Conservation (phyloP, 2,888 invertebrate species). For the Chymomyza amoena region DNA sequence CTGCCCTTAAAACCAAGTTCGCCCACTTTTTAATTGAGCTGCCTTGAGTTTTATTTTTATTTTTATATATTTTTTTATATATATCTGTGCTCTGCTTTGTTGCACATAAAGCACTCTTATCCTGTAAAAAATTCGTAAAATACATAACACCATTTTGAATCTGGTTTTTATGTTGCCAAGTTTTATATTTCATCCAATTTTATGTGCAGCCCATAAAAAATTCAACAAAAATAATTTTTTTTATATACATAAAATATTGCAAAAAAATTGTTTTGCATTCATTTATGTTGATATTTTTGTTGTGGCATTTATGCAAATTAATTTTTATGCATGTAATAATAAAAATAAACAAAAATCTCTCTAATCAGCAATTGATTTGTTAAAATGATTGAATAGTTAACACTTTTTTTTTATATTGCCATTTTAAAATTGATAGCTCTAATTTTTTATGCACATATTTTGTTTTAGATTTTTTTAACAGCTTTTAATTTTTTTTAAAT, state of each 20-base stretch:
- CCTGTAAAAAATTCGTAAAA: neutral
- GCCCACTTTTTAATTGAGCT: slow-evolving; percentile 58
- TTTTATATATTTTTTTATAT: neutral
- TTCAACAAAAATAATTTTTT: neutral
- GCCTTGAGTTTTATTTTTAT: neutral
- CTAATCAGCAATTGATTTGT: neutral
- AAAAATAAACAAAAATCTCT: neutral
- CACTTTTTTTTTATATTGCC: neutral
- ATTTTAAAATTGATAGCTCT: neutral
- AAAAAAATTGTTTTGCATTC: neutral
- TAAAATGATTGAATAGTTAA: neutral
- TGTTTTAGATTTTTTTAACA: neutral
- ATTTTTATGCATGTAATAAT: neutral
- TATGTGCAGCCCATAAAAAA: neutral
- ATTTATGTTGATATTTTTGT: neutral
- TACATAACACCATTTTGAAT: neutral
- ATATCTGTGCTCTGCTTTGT: neutral
- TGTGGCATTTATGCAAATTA: slow-evolving; percentile 4
- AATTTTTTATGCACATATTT: neutral
- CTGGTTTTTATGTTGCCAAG: neutral
- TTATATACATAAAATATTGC: neutral
- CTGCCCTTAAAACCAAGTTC: neutral
- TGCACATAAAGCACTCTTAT: neutral
- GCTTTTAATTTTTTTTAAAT: neutral
- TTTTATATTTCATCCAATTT: neutral